These are phyloP conservation scores for Lophius piscatorius DNA, from an alignment of 2,113 vertebrate species.

Conservation along the genomic window DNA sequence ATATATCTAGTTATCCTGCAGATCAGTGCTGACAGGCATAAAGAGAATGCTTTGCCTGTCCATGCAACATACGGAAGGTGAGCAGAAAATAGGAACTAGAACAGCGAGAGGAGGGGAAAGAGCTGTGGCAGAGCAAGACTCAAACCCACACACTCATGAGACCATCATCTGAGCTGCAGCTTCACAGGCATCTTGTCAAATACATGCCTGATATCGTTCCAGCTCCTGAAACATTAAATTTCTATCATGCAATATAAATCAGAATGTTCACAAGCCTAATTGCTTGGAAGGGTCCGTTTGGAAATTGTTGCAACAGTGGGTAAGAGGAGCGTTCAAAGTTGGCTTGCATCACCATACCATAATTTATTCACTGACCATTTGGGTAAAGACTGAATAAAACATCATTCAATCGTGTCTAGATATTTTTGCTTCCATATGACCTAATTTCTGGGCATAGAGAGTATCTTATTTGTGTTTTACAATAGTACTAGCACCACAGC, in stretches of 20 bases:
- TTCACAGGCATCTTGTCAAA: slow-evolving; percentile 6
- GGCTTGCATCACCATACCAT: too few species aligned
- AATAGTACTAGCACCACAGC: too few species aligned
- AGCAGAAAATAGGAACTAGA: too few species aligned
- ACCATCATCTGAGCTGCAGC: too few species aligned
- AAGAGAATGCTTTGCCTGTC: slow-evolving; percentile 24
- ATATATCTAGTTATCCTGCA: slow-evolving; percentile 18
- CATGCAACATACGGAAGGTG: slow-evolving; percentile 9
- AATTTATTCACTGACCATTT: slow-evolving; percentile 52
- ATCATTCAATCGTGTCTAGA: slow-evolving; percentile 25
- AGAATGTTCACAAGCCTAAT: background rate
- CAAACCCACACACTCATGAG: background rate
- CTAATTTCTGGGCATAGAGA: slow-evolving; percentile 7
- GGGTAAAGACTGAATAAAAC: slow-evolving; percentile 49
- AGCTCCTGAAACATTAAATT: background rate
- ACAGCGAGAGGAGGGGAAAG: too few species aligned
- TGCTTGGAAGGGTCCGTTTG: too few species aligned
- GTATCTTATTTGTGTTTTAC: background rate
- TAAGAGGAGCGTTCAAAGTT: too few species aligned
- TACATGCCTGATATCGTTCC: too few species aligned
- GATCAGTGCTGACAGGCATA: slow-evolving; percentile 30
- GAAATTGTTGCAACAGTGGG: too few species aligned
- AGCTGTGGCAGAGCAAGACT: background rate
- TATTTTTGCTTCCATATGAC: slow-evolving; percentile 20
- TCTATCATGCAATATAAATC: background rate